phyloP scores from a whole-genome alignment of 2,888 invertebrate species.

The Eristalinus sepulchralis region DNA sequence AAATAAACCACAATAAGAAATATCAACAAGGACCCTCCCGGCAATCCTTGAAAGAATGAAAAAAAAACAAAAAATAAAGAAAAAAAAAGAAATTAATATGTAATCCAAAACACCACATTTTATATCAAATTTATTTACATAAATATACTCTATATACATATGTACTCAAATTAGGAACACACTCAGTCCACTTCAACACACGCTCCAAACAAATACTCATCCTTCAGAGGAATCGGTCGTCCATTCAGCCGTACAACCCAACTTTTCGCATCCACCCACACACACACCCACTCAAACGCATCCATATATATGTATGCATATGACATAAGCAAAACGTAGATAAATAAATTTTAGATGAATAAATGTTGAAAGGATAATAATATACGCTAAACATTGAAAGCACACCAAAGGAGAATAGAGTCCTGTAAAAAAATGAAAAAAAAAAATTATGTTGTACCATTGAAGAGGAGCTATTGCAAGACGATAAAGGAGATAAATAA shows the following conservation, averaged over 20 bases:
- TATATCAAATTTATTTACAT: slow-evolving; percentile 53
- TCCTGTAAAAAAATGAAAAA: slow-evolving; percentile 37
- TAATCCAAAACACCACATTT: slow-evolving; percentile 66
- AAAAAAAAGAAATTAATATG: too few relatives aligned
- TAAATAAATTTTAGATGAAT: slow-evolving; percentile 69
- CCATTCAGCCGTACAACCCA: neutral
- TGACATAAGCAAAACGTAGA: slow-evolving; percentile 40
- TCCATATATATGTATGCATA: slow-evolving; percentile 6
- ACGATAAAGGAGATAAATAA: slow-evolving; percentile 27
- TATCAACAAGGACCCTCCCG: slow-evolving; percentile 31
- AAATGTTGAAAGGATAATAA: slow-evolving; percentile 66
- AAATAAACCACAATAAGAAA: slow-evolving; percentile 47
- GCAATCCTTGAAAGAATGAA: neutral
- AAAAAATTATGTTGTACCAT: neutral
- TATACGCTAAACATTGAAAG: slow-evolving; percentile 47
- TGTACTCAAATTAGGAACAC: neutral
- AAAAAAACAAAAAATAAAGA: neutral
- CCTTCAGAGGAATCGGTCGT: slow-evolving; percentile 58
- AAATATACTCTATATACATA: slow-evolving; percentile 2
- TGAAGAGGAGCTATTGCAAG: slow-evolving; percentile 43
- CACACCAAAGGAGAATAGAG: slow-evolving; percentile 26
- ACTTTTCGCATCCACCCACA: slow-evolving; percentile 6
- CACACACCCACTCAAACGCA: slow-evolving; percentile 23
- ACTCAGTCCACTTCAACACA: neutral
- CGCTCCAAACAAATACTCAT: slow-evolving; percentile 3